These are phyloP conservation scores for Apocheima hispidaria DNA, from an alignment of 2,888 invertebrate species.

Conservation along the genomic window DNA sequence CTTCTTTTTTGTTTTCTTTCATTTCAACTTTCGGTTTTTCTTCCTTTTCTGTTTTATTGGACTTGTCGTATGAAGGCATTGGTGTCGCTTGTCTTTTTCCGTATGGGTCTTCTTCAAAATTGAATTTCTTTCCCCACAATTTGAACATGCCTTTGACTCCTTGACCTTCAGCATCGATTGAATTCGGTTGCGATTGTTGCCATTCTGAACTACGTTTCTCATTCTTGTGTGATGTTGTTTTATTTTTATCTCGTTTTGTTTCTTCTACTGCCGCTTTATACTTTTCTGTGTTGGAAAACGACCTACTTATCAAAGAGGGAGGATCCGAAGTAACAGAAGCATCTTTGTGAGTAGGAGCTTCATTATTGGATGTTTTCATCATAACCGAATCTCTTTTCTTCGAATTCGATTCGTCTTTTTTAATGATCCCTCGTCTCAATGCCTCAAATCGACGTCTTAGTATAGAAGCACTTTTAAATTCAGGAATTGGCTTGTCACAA, in stretches of 20 bases:
- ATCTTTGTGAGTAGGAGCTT: conserved; percentile 60
- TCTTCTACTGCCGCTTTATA: conserved; percentile 48
- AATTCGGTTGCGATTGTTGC: conserved; percentile 48
- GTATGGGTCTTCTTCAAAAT: conserved; percentile 61
- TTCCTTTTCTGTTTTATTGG: conserved; percentile 39
- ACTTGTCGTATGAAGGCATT: conserved; percentile 41
- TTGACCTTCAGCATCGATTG: conserved; percentile 58
- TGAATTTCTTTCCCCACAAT: conserved; percentile 72
- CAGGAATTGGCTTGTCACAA: conserved; percentile 49
- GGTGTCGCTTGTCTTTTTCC: conserved; percentile 45
- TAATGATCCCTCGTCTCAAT: conserved; percentile 59
- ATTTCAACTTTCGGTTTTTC: conserved; percentile 23
- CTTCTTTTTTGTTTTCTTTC: conserved; percentile 52
- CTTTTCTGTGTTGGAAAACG: conserved; percentile 61
- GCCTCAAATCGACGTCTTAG: conserved; percentile 69
- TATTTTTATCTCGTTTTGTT: conserved; percentile 38
- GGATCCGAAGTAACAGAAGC: conserved; percentile 72
- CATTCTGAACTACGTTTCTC: conserved; percentile 48
- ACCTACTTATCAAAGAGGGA: conserved; percentile 68
- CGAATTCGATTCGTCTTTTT: conserved; percentile 54
- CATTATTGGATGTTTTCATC: conserved; percentile 50
- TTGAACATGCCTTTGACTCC: conserved; percentile 74
- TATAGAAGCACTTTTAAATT: conserved; percentile 64
- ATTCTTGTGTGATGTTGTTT: conserved; percentile 39
- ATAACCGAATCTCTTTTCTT: conserved; percentile 25